Base-by-base conservation (phyloP, 2,888 invertebrate species). In the Melinopterus prodromus region DNA sequence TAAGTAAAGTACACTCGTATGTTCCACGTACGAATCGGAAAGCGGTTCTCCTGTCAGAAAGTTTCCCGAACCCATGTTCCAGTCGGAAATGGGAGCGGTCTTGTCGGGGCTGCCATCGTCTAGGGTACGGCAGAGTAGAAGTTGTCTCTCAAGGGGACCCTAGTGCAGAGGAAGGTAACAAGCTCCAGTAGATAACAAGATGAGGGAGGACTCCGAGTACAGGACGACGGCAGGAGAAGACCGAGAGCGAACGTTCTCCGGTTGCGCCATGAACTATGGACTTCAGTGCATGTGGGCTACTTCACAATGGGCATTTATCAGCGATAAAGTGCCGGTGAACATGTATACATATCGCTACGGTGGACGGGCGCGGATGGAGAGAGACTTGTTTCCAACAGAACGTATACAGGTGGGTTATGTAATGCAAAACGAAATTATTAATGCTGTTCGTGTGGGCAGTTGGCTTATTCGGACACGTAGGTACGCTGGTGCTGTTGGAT, bases 161-260 rank as follows among this genome's bases (percentile, higher is more conserved):
- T 82, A 81, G 80, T 79, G 77, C 79, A 77, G 79, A 79, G 81
- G 78, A 81, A 82, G 82, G 83, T 83, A 83, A 83, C 83, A 81
- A 83, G 82, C 82, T 81, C 80, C 81, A 79, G 80, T 80, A 83
- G 83, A 82, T 83, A 83, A 83, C 82, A 81, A 82, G 83, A 79
- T 79, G 81, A 81, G 81, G 78, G 82, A 80, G 79, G 80, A 78
- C 71, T n/a, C 77, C 80, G 76, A 78, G 80, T 81, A 69, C 6
- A 12, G 26, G 26, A n/a, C 15, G 35, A 74, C 7, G 26, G 15
- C 15, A 2, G 75, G 6, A 38, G n/a, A 38, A 74, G 75, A 36
- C 75, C 76, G n/a, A 69, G 16, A 69, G 16, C 37, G 69, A 37
- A 15, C 75, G 12, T 7, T 53, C 35, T 16, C 37, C 78, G 71